Evolutionary conservation across 1,140 invertebrate genomes (phyloP), one percentile per base, ranked within the genome.

Genomic region (Chelonus insularis): DNA sequence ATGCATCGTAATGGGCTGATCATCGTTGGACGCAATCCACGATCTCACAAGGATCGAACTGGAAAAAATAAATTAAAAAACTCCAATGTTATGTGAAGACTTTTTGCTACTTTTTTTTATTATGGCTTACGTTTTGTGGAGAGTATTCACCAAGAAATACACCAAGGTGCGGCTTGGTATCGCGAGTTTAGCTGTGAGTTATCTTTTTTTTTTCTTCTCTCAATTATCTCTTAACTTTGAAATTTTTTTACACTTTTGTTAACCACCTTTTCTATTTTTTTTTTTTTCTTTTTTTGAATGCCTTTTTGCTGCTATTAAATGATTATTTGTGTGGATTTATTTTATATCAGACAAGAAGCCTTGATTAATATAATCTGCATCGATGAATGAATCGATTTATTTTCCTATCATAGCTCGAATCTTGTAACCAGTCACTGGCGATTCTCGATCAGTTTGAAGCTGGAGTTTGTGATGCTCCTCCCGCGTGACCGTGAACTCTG

Each of bases 71-170:
- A 51, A 54, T 54, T 18, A 34, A 34, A n/a, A 20, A 34, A 32
- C 11, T 20, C 18, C 8, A 50, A 18, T 25, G 9, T 37, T 12
- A 37, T 12, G 16, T 47, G 8, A 47, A 18, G 16, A 16, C 16
- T 60, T 20, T 12, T 29, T 60, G 25, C 45, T 60, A 57, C 52
- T 39, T 39, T 57, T 29, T 57, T 51, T 34, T 16, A 73, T 65
- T 64, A 83, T 83, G 81, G 81, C 82, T 60, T 82, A 83, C 73
- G 80, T 82, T 21, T 71, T 83, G 48, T 83, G 79, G 80, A 71
- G 81, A 41, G 78, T 83, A 43, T 73, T 83, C 45, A 82, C 81
- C 75, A 82, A 82, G 68, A 81, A 80, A 65, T 83, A 82, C 63
- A 74, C 75, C 62, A 83, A 83, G 71, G 80, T 82, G 62, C 74